A percentile compares a stretch with the other conserved stretches of the same genome.
Conservation (phyloP, 2,797 vertebrate genomes). For the Anas acuta region DNA sequence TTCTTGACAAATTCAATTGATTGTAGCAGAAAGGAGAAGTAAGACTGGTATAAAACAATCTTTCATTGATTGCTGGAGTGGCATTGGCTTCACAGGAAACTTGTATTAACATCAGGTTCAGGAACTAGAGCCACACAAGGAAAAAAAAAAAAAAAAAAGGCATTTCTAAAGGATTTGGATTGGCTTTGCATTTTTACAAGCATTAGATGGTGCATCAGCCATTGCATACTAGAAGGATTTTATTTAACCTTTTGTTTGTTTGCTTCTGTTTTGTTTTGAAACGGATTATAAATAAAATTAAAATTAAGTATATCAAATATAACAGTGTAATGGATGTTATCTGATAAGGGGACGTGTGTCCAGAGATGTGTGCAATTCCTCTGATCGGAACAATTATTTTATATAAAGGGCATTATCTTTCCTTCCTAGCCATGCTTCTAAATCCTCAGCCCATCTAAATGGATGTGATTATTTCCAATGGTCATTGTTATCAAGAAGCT, state of each 20-base stretch:
- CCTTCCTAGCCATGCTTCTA: neutral
- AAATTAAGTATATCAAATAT: neutral
- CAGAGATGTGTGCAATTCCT: neutral
- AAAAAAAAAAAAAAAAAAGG: constrained; percentile 2
- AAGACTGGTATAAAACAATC: constrained; percentile 42
- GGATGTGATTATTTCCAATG: neutral
- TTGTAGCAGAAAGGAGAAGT: constrained; percentile 13
- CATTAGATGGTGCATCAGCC: neutral
- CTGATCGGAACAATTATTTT: neutral
- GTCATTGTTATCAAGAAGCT: neutral
- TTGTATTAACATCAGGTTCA: constrained; percentile 32
- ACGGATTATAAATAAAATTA: neutral
- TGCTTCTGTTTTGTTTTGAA: neutral
- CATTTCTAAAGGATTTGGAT: neutral
- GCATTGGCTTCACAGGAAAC: constrained; percentile 40
- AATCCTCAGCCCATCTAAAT: neutral
- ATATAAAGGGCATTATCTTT: neutral
- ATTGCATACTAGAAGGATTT: too few species aligned
- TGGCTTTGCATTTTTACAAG: neutral
- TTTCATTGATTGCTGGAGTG: constrained; percentile 42
- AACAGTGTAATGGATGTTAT: neutral
- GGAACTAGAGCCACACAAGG: neutral
- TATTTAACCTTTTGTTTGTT: neutral
- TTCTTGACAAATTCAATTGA: constrained; percentile 57
- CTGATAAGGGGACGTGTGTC: neutral